Conservation (phyloP, 2,113 vertebrate genomes). For the Macroglossus sobrinus region DNA sequence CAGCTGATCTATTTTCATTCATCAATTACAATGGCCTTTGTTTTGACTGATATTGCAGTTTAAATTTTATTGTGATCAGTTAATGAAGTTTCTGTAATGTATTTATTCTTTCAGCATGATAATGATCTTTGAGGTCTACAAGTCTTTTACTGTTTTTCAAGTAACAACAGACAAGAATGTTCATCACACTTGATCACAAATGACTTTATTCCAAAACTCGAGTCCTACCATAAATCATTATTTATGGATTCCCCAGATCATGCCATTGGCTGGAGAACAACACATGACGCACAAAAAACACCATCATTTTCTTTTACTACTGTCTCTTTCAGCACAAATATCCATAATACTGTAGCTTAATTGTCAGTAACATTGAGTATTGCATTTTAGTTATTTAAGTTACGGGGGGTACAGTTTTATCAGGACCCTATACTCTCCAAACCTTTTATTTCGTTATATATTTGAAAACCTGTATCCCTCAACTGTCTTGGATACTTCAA, state of each 20-base stretch:
- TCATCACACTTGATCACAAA: conserved; percentile 12
- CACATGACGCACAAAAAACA: background rate
- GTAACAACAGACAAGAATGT: background rate
- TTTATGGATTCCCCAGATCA: background rate
- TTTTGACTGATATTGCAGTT: background rate
- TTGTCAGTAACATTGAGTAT: background rate
- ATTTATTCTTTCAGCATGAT: background rate
- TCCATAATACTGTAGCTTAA: background rate
- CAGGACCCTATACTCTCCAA: background rate
- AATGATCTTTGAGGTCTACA: background rate
- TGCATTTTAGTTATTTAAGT: conserved; percentile 20
- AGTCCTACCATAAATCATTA: background rate
- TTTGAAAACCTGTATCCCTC: background rate
- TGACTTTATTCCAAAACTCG: background rate
- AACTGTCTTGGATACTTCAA: background rate
- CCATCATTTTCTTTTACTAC: conserved; percentile 21
- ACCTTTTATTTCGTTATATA: background rate
- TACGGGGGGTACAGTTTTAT: background rate
- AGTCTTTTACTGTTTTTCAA: background rate
- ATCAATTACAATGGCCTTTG: background rate
- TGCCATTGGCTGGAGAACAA: background rate
- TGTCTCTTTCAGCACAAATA: background rate
- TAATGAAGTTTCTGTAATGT: background rate
- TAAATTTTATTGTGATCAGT: background rate
- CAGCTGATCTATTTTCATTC: background rate